Conservation (phyloP, 2,113 vertebrate species). For the Lasiurus cinereus region DNA sequence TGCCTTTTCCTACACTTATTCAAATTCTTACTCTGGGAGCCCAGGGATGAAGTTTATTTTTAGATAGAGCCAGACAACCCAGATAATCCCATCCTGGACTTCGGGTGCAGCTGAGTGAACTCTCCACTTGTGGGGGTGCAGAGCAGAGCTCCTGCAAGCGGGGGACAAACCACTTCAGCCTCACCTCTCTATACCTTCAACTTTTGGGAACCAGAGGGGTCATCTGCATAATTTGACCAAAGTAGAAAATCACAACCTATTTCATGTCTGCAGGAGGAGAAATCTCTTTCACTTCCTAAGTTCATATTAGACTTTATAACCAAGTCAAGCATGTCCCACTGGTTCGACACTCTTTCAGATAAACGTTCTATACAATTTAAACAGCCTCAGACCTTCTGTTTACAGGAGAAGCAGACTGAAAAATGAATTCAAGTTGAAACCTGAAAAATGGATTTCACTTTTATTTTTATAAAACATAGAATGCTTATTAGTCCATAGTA, state of each 20-base stretch:
- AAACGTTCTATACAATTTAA: background rate
- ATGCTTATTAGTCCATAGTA: background rate
- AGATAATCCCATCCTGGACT: background rate
- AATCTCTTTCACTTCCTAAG: background rate
- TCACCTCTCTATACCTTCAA: background rate
- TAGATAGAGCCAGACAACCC: background rate
- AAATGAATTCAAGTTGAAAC: slow-evolving; percentile 40
- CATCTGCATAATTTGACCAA: background rate
- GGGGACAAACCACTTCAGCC: background rate
- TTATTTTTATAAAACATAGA: slow-evolving; percentile 9
- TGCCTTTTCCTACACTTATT: background rate
- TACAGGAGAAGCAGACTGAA: background rate
- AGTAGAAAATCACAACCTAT: background rate
- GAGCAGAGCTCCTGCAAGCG: background rate
- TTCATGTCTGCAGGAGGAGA: background rate
- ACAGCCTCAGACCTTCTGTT: background rate
- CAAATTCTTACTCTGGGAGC: background rate
- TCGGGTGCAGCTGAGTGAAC: background rate
- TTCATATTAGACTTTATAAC: background rate
- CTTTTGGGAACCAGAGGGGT: background rate
- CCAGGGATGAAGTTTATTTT: background rate
- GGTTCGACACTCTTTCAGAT: background rate
- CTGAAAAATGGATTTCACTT: slow-evolving; percentile 51
- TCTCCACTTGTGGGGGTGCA: fast-evolving
- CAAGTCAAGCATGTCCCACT: background rate